Conservation (phyloP, 2,888 invertebrate species). For the Aspidiotus destructor region DNA sequence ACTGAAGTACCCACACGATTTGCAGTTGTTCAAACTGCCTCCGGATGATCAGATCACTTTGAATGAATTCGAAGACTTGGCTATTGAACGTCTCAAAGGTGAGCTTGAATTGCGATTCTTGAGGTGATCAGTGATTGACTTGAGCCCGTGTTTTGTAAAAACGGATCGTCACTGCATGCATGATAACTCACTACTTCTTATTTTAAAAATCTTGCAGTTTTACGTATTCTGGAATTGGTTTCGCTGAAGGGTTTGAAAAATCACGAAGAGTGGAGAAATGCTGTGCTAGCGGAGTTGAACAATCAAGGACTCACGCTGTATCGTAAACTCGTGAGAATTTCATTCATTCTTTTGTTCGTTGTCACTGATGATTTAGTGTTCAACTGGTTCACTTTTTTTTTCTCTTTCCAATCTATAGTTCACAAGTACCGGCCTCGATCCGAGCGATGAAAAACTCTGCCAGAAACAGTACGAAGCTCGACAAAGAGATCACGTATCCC, state of each 20-base stretch:
- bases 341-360: conserved; percentile 7
- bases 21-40: conserved; percentile 67
- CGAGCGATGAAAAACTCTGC: conserved; percentile 1
- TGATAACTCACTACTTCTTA: not conserved
- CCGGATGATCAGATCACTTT: conserved; percentile 65
- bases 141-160: not conserved
- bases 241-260: conserved; percentile 48
- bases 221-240: conserved; percentile 30
- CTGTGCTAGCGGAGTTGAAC: conserved; percentile 54
- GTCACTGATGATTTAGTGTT: not conserved
- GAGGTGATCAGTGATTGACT: conserved; percentile 7
- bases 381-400: too few species aligned
- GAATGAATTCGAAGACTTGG: conserved; percentile 77
- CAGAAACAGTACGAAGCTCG: conserved; percentile 56
- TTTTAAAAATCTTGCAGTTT: conserved; percentile 28
- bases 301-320: conserved; percentile 56
- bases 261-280: conserved; percentile 59
- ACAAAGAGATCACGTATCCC: conserved; percentile 77
- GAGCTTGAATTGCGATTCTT: conserved; percentile 26
- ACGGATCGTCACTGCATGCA: conserved; percentile 2
- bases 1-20: conserved; percentile 56
- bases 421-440: conserved; percentile 9
- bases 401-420: conserved; percentile 7
- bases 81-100: conserved; percentile 68
- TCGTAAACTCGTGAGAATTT: conserved; percentile 38